phyloP scores from a whole-genome alignment of 2,888 invertebrate genomes.

The Villa cingulata region DNA sequence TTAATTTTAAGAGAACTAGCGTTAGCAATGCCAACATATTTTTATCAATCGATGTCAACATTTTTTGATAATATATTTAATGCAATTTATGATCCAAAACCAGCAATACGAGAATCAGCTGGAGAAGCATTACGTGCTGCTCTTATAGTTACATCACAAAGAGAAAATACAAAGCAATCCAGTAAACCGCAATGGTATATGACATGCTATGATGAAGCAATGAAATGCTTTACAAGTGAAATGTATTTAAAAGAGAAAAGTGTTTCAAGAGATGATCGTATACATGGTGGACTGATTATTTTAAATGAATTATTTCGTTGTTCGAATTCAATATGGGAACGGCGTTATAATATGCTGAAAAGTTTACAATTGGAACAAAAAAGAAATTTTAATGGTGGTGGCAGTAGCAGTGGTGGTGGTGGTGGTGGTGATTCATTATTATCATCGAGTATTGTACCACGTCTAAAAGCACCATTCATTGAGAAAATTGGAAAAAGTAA shows the following conservation, averaged over 20 bases:
- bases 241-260: conserved; percentile 53
- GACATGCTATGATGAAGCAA: conserved; percentile 84
- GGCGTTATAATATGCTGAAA: conserved; percentile 60
- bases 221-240: conserved; percentile 58
- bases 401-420: not conserved
- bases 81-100: conserved; percentile 82
- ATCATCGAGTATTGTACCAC: conserved; percentile 30
- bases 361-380: conserved; percentile 37
- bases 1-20: conserved; percentile 86
- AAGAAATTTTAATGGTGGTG: conserved; percentile 17
- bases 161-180: conserved; percentile 88
- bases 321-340: conserved; percentile 78
- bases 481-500: conserved; percentile 29
- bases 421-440: not conserved
- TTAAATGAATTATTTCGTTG: conserved; percentile 87
- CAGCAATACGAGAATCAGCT: conserved; percentile 81
- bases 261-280: conserved; percentile 72
- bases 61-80: conserved; percentile 90
- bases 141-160: conserved; percentile 83
- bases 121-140: conserved; percentile 91
- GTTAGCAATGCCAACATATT: conserved; percentile 90
- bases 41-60: conserved; percentile 85
- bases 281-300: conserved; percentile 84
- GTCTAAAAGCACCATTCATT: conserved; percentile 37
- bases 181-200: conserved; percentile 85